Evolutionary conservation across 1,140 invertebrate species (phyloP).

Genomic region (Hylyphantes graminicola): DNA sequence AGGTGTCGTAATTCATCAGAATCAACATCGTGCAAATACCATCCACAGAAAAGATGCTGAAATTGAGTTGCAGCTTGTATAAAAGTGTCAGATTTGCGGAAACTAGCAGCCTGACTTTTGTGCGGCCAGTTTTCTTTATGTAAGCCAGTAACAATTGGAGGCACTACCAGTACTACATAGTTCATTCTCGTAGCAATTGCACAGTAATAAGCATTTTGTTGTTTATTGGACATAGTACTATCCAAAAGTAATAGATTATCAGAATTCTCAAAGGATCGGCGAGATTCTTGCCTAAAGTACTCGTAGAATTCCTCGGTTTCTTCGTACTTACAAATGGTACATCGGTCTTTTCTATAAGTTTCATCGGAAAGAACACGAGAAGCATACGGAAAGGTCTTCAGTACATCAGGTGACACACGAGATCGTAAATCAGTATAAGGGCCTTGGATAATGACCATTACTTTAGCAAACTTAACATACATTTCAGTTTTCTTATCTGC

Average conservation of each 20-base stretch:
- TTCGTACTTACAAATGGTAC: neutral
- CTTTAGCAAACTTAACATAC: constrained; percentile 53
- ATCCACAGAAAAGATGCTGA: constrained; percentile 45
- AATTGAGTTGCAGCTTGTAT: constrained; percentile 20
- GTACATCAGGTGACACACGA: neutral
- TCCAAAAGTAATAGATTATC: constrained; percentile 28
- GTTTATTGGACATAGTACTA: constrained; percentile 2
- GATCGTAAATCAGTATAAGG: neutral
- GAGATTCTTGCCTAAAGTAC: neutral
- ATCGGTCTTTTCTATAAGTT: neutral
- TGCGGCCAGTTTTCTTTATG: neutral
- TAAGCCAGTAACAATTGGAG: constrained; percentile 6
- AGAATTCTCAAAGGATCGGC: constrained; percentile 12
- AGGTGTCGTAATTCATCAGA: constrained; percentile 13
- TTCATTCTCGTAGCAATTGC: constrained; percentile 33
- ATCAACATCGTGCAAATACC: constrained; percentile 44
- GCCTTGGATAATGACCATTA: constrained; percentile 33
- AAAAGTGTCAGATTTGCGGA: neutral
- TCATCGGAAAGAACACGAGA: constrained; percentile 23
- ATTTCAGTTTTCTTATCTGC: constrained; percentile 38
- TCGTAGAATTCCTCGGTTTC: constrained; percentile 9
- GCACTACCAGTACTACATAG: constrained; percentile 29
- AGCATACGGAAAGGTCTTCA: neutral
- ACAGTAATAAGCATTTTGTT: constrained; percentile 12
- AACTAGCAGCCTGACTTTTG: neutral